Percentiles rank a stretch among this genome's conserved stretches.
phyloP scores from a whole-genome alignment of 1,140 invertebrate genomes.

The Conus ventricosus region DNA sequence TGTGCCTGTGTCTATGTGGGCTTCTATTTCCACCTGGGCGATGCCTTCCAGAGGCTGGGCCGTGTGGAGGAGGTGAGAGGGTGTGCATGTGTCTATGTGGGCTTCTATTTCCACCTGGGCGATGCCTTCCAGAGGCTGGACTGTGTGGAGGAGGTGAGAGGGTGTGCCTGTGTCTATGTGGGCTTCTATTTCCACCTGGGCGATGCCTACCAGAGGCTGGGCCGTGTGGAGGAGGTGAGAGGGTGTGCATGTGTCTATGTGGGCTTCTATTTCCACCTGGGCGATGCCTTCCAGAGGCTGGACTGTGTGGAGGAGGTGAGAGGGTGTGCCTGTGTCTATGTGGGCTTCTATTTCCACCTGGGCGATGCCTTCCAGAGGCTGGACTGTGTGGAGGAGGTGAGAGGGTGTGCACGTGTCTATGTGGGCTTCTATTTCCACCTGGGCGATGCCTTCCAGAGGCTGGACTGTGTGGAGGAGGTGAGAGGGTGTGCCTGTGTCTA shows the following conservation, averaged over 20 bases:
- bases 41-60: conserved; percentile 81
- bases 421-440: conserved; percentile 85
- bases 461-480: conserved; percentile 80
- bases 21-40: conserved; percentile 90
- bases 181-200: conserved; percentile 89
- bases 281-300: conserved; percentile 84
- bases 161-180: too few relatives aligned
- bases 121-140: conserved; percentile 84
- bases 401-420: not conserved
- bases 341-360: conserved; percentile 89
- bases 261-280: conserved; percentile 86
- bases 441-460: conserved; percentile 85
- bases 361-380: conserved; percentile 86
- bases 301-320: not conserved
- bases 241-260: too few relatives aligned
- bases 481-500: not conserved
- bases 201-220: conserved; percentile 84
- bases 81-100: too few relatives aligned
- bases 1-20: too few relatives aligned
- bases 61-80: not conserved
- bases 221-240: conserved; percentile 78
- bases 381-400: conserved; percentile 79
- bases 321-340: too few relatives aligned
- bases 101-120: conserved; percentile 90
- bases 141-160: conserved; percentile 77